phyloP scores from a whole-genome alignment of 2,888 invertebrate genomes.

The Lithophane semibrunnea region DNA sequence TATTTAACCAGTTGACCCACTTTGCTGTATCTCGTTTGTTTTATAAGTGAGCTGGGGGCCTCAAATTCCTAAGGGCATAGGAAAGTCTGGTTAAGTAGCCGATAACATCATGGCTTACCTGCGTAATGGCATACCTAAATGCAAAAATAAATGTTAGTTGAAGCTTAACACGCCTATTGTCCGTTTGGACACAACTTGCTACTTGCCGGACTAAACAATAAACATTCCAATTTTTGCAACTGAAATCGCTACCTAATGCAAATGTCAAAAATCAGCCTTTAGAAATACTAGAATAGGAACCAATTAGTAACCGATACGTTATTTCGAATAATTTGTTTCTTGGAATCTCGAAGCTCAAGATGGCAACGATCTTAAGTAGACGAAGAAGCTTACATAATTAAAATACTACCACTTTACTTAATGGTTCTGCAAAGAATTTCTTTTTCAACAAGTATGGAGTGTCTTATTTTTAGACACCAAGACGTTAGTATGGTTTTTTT shows the following conservation, averaged over 20 bases:
- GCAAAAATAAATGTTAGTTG: neutral
- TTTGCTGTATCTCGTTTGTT: slow-evolving; percentile 9
- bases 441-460: neutral
- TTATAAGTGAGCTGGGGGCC: neutral
- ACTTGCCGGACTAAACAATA: neutral
- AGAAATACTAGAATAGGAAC: neutral
- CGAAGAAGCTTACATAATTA: neutral
- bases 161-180: neutral
- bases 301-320: neutral
- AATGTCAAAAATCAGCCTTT: neutral
- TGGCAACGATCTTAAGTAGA: neutral
- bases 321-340: neutral
- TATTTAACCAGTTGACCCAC: slow-evolving; percentile 47
- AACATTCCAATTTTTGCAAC: neutral
- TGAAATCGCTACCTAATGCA: neutral
- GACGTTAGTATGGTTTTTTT: too few species aligned
- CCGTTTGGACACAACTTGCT: neutral
- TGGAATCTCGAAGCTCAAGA: neutral
- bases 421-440: neutral
- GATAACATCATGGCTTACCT: neutral
- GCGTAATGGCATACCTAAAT: neutral
- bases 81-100: too few species aligned
- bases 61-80: neutral
- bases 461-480: too few species aligned
- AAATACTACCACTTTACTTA: neutral